Evolutionary conservation across 1,140 invertebrate species (phyloP).

Genomic region (Parapsyche elsis): DNA sequence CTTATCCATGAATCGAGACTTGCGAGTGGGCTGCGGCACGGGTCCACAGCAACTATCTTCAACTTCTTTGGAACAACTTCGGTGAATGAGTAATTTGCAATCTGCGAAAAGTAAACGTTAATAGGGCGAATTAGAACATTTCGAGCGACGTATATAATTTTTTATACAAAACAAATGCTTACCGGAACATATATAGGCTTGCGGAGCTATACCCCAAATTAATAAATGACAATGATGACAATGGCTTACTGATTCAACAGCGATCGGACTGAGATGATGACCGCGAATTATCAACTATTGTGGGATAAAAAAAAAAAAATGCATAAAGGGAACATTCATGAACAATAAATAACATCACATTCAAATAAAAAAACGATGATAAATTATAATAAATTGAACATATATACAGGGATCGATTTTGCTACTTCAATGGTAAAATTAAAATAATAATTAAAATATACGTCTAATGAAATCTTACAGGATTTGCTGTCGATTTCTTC

Average conservation of each 20-base stretch:
- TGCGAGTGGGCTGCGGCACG: conserved; percentile 72
- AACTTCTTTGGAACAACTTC: conserved; percentile 81
- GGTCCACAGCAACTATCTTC: conserved; percentile 89
- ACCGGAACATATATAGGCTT: conserved; percentile 92
- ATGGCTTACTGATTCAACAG: conserved; percentile 89
- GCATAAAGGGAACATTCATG: not conserved
- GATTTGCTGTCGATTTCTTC: conserved; percentile 62
- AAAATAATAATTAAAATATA: conserved; percentile 7
- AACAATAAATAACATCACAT: not conserved
- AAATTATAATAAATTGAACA: not conserved
- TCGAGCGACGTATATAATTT: not conserved
- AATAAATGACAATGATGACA: conserved; percentile 94
- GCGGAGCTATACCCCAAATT: conserved; percentile 93
- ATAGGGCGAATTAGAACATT: not conserved
- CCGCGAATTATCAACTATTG: conserved; percentile 80
- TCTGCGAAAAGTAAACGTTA: conserved; percentile 69
- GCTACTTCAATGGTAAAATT: too few species aligned
- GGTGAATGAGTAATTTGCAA: conserved; percentile 90
- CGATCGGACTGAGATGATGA: conserved; percentile 89
- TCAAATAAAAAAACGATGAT: conserved; percentile 5
- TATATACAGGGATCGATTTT: not conserved
- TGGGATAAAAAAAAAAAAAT: conserved; percentile 24
- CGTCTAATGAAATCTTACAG: conserved; percentile 55
- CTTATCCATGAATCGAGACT: conserved; percentile 81
- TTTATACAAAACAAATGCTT: conserved; percentile 58